phyloP scores from a whole-genome alignment of 2,113 vertebrate species.

The Epinephelus fuscoguttatus region DNA sequence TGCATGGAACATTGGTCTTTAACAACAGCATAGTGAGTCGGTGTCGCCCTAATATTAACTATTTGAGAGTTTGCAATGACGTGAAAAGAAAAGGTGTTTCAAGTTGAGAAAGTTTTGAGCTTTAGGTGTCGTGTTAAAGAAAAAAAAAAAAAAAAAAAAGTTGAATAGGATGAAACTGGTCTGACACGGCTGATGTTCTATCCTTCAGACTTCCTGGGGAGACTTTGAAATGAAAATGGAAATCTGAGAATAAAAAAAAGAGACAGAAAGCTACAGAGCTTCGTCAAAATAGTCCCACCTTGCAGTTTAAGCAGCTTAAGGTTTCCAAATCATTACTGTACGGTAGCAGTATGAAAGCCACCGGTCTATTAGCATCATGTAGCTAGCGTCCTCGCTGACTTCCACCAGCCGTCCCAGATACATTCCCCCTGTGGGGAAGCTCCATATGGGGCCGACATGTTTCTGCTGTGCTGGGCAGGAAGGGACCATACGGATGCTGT shows the following conservation, averaged over 20 bases:
- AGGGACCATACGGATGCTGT: conserved; percentile 48
- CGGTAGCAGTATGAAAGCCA: conserved; percentile 13
- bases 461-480: conserved; percentile 32
- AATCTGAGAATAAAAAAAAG: conserved; percentile 28
- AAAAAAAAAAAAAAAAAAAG: neutral
- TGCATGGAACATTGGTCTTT: conserved; percentile 57
- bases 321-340: conserved; percentile 38
- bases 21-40: conserved; percentile 37
- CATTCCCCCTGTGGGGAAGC: conserved; percentile 45
- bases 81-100: neutral
- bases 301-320: conserved; percentile 57
- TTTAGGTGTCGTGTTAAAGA: neutral
- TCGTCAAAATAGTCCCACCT: conserved; percentile 47
- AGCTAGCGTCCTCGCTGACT: conserved; percentile 33
- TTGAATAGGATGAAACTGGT: neutral
- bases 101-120: conserved; percentile 19
- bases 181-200: conserved; percentile 11
- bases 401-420: conserved; percentile 46
- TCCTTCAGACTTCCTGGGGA: conserved; percentile 15
- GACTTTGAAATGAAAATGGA: conserved; percentile 47
- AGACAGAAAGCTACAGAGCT: conserved; percentile 17
- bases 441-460: conserved; percentile 64
- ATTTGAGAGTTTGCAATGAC: neutral
- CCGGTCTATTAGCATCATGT: conserved; percentile 32
- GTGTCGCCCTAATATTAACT: conserved; percentile 27